These are phyloP conservation scores for Cynocephalus volans DNA, from an alignment of 2,113 vertebrate species.

Conservation along the genomic window DNA sequence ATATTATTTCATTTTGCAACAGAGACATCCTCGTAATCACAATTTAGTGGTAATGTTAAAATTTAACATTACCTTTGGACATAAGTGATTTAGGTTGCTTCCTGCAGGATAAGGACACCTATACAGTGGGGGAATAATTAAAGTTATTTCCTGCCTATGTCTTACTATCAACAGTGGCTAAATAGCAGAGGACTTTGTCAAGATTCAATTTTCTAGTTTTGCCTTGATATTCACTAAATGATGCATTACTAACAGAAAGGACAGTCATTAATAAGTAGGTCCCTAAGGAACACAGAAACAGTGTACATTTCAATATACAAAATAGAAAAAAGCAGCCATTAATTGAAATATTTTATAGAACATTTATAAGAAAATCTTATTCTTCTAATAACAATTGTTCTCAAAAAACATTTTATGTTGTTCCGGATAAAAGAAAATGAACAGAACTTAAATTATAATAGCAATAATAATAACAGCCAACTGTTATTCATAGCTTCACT, in stretches of 20 bases:
- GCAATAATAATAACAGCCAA: not conserved
- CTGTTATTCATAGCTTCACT: not conserved
- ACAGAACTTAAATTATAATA: not conserved
- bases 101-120: not conserved
- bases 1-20: not conserved
- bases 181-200: not conserved
- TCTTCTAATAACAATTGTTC: not conserved
- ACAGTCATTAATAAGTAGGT: not conserved
- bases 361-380: constrained; percentile 32
- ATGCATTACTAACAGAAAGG: not conserved
- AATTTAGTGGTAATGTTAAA: not conserved
- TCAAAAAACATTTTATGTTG: not conserved
- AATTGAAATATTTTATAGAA: not conserved
- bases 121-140: not conserved
- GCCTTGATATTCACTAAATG: not conserved
- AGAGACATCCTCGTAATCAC: not conserved
- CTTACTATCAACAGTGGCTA: not conserved
- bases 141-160: not conserved
- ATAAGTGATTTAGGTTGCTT: not conserved
- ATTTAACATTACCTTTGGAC: not conserved
- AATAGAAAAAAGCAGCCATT: not conserved
- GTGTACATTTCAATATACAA: not conserved
- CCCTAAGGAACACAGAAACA: not conserved
- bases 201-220: not conserved
- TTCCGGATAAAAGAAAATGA: not conserved